Evolutionary conservation across 2,113 vertebrate species (phyloP).

Genomic region (Pungitius pungitius): DNA sequence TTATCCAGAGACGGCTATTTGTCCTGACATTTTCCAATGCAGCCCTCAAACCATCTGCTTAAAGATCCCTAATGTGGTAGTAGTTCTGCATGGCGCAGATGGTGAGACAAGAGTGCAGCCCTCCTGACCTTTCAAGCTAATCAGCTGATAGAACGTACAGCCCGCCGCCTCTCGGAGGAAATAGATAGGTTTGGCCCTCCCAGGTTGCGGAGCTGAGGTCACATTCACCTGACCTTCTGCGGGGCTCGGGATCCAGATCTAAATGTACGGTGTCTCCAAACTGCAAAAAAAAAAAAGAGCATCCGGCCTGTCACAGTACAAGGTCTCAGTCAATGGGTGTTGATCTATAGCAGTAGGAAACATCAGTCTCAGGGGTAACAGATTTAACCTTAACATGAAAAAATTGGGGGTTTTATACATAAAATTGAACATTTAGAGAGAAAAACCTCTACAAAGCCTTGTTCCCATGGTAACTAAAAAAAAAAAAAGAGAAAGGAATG

Average conservation of each 20-base stretch:
- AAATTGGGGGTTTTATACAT: not conserved
- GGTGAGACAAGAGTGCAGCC: constrained; percentile 69
- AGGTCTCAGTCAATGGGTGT: not conserved
- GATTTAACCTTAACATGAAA: constrained; percentile 21
- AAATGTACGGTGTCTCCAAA: not conserved
- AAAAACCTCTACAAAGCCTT: constrained; percentile 13
- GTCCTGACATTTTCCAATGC: constrained; percentile 82
- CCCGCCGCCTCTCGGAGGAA: constrained; percentile 45
- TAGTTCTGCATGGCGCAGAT: constrained; percentile 72
- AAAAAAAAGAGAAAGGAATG: not conserved
- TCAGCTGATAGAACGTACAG: constrained; percentile 66
- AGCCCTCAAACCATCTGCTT: constrained; percentile 81
- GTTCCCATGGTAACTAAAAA: constrained; percentile 44
- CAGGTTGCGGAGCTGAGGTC: constrained; percentile 49
- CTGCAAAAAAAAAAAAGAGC: constrained; percentile 2
- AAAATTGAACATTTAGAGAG: not conserved
- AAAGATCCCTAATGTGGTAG: constrained; percentile 78
- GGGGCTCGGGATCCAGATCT: constrained; percentile 8
- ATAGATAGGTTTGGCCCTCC: constrained; percentile 20
- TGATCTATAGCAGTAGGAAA: constrained; percentile 8
- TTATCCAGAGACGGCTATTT: constrained; percentile 78
- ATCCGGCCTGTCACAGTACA: not conserved
- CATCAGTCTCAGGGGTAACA: constrained; percentile 19
- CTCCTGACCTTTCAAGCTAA: constrained; percentile 80
- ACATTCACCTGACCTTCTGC: constrained; percentile 60